These are phyloP conservation scores for Cephalopachus bancanus DNA, from an alignment of 2,797 vertebrate species.

Conservation along the genomic window DNA sequence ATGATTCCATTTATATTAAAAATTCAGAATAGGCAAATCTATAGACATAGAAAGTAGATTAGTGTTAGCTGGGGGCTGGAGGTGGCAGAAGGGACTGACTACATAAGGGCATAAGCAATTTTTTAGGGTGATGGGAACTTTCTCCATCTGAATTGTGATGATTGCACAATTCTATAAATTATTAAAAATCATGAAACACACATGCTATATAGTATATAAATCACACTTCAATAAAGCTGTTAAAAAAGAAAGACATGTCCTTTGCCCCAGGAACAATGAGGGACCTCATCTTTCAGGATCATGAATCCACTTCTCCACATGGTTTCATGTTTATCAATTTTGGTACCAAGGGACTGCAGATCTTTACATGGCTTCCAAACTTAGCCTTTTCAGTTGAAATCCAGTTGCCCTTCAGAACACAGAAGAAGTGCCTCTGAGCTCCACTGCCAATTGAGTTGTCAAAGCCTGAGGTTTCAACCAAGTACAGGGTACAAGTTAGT, in stretches of 20 bases:
- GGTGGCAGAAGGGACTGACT: no score
- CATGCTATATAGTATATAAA: not conserved
- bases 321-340: accelerated
- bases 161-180: accelerated
- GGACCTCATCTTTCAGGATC: not conserved
- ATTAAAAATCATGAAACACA: not conserved
- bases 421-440: accelerated
- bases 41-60: accelerated
- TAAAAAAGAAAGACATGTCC: not conserved
- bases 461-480: accelerated
- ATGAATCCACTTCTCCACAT: not conserved
- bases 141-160: not conserved
- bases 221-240: no score
- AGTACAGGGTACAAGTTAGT: not conserved
- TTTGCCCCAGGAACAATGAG: no score
- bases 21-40: not conserved
- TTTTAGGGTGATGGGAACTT: accelerated
- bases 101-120: accelerated
- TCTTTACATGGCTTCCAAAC: not conserved
- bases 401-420: not conserved
- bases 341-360: not conserved
- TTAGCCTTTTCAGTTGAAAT: accelerated
- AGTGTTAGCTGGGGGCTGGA: accelerated
- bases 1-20: not conserved
- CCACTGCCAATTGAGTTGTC: not conserved